A percentile compares a stretch with the other conserved stretches of the same genome.
Evolutionary conservation across 1,140 invertebrate genomes (phyloP).

Genomic region (Panagrolaimus sp.): DNA sequence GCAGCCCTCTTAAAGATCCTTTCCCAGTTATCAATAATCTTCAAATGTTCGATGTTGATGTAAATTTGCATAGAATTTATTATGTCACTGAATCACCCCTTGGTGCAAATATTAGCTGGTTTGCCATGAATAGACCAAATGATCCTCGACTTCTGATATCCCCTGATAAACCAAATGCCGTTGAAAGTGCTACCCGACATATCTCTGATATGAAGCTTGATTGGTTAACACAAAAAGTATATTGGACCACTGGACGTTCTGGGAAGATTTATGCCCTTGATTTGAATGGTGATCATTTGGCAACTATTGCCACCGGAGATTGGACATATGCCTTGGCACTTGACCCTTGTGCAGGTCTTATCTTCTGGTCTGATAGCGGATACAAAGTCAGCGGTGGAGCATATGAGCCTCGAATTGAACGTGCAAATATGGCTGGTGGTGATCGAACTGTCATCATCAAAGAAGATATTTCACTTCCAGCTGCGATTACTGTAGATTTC

Average conservation of each 20-base stretch:
- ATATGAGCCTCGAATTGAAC: slow-evolving; percentile 73
- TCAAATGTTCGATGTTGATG: slow-evolving; percentile 56
- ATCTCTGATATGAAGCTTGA: slow-evolving; percentile 57
- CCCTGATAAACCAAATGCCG: slow-evolving; percentile 27
- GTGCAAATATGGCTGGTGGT: slow-evolving; percentile 92
- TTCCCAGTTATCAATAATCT: slow-evolving; percentile 51
- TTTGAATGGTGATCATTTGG: slow-evolving; percentile 76
- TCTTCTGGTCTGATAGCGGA: slow-evolving; percentile 54
- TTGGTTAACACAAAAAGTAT: slow-evolving; percentile 58
- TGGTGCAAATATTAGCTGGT: slow-evolving; percentile 58
- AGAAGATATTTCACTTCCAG: slow-evolving; percentile 84
- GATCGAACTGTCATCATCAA: slow-evolving; percentile 81
- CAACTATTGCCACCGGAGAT: slow-evolving; percentile 86
- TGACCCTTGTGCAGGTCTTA: slow-evolving; percentile 84
- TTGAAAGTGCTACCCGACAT: slow-evolving; percentile 42
- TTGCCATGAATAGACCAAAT: slow-evolving; percentile 55
- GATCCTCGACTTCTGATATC: slow-evolving; percentile 40
- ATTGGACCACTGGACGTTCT: slow-evolving; percentile 64
- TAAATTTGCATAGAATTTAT: slow-evolving; percentile 54
- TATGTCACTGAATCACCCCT: slow-evolving; percentile 48
- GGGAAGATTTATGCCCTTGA: slow-evolving; percentile 90
- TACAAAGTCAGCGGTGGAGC: slow-evolving; percentile 63
- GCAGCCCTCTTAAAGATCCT: slow-evolving; percentile 45
- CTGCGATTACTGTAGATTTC: slow-evolving; percentile 90
- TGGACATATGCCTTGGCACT: slow-evolving; percentile 87